phyloP scores from a whole-genome alignment of 2,888 invertebrate species.

The Theodoxus fluviatilis region DNA sequence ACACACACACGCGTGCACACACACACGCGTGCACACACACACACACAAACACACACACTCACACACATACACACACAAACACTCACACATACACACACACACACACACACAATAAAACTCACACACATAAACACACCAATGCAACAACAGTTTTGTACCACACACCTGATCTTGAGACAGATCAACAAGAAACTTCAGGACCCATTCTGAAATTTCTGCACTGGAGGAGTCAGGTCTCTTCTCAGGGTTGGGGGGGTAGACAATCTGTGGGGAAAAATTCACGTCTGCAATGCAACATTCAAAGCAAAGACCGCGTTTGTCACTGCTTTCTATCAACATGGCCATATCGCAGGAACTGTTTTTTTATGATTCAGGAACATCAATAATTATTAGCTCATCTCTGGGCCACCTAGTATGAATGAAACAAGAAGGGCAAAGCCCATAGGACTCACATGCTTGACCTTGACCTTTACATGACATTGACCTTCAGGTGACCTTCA shows the following conservation, averaged over 20 bases:
- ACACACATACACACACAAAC: neutral
- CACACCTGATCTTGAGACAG: constrained; percentile 52
- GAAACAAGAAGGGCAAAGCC: too few relatives aligned
- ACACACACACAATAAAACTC: neutral
- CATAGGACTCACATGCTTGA: too few relatives aligned
- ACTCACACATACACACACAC: neutral
- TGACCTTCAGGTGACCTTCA: too few relatives aligned
- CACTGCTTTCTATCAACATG: too few relatives aligned
- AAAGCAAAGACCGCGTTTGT: too few relatives aligned
- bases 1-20: neutral
- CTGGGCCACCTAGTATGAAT: too few relatives aligned
- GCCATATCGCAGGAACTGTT: too few relatives aligned
- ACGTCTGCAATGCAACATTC: neutral
- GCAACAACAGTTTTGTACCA: neutral
- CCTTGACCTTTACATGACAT: too few relatives aligned
- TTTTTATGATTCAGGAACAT: too few relatives aligned
- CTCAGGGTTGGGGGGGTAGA: constrained; percentile 42
- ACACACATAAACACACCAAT: too few relatives aligned
- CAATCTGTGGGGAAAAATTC: constrained; percentile 31
- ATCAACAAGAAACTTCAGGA: constrained; percentile 52
- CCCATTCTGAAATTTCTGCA: constrained; percentile 43
- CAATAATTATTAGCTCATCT: too few relatives aligned
- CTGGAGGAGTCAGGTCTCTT: constrained; percentile 39
- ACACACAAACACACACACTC: neutral
- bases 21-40: neutral